Evolutionary conservation across 2,888 invertebrate genomes (phyloP).

Genomic region (Yponomeuta evonymella): DNA sequence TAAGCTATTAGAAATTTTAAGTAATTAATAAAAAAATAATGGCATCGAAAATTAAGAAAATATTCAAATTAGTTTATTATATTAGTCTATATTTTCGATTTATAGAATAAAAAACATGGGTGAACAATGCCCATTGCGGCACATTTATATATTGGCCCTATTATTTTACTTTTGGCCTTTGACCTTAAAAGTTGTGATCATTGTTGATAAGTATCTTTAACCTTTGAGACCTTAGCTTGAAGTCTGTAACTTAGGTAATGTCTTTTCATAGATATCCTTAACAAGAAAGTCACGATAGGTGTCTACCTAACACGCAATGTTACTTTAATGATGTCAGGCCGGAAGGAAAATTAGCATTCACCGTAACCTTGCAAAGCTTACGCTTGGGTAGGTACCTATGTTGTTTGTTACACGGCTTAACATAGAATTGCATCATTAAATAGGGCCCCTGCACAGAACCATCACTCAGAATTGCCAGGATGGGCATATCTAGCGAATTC

Average conservation of each 20-base stretch:
- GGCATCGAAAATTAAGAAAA: too few species aligned
- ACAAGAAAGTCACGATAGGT: slow-evolving; percentile 4
- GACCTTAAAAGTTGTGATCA: background rate
- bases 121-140: too few species aligned
- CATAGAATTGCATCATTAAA: background rate
- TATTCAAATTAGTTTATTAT: too few species aligned
- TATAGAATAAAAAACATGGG: too few species aligned
- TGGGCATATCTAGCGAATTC: too few species aligned
- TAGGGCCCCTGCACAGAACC: background rate
- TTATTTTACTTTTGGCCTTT: too few species aligned
- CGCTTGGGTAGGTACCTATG: slow-evolving; percentile 2
- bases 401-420: background rate
- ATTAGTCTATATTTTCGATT: too few species aligned
- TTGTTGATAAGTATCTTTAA: background rate
- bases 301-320: background rate
- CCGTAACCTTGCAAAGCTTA: slow-evolving; percentile 49
- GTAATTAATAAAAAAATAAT: too few species aligned
- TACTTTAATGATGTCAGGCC: slow-evolving; percentile 36
- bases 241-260: background rate
- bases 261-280: background rate
- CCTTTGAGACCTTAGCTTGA: background rate
- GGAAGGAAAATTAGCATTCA: slow-evolving; percentile 57
- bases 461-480: too few species aligned
- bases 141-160: too few species aligned
- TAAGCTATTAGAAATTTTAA: too few species aligned